phyloP scores from a whole-genome alignment of 1,140 invertebrate species.

The Drosophila aff. region DNA sequence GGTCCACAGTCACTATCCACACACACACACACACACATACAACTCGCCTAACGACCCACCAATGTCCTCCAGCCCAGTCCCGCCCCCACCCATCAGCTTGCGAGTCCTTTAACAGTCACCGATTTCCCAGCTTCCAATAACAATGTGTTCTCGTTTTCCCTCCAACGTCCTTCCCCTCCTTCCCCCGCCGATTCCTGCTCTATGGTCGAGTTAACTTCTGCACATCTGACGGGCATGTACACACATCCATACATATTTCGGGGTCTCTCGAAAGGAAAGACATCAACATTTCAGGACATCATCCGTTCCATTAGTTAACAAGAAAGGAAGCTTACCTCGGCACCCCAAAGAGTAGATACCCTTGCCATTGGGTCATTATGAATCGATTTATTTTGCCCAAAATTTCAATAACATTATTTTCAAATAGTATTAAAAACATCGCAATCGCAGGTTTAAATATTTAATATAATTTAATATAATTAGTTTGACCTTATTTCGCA shows the following conservation, averaged over 20 bases:
- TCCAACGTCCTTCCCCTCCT: constrained; percentile 3
- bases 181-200: constrained; percentile 16
- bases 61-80: constrained; percentile 14
- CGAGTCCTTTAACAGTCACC: constrained; percentile 41
- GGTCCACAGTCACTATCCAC: constrained; percentile 51
- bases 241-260: not conserved
- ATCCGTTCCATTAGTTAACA: constrained; percentile 4
- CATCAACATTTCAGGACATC: constrained; percentile 14
- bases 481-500: too few relatives aligned
- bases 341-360: too few relatives aligned
- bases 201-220: constrained; percentile 31
- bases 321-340: too few relatives aligned
- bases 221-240: constrained; percentile 14
- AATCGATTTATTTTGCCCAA: too few relatives aligned
- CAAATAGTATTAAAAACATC: too few relatives aligned
- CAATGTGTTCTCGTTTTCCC: constrained; percentile 55
- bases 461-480: too few relatives aligned
- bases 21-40: constrained; percentile 4
- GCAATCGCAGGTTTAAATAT: too few relatives aligned
- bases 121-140: constrained; percentile 59
- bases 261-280: not conserved
- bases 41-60: constrained; percentile 54
- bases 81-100: not conserved
- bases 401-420: too few relatives aligned
- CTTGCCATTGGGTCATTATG: too few relatives aligned